phyloP scores from a whole-genome alignment of 2,888 invertebrate genomes.

The Amorpha juglandis region DNA sequence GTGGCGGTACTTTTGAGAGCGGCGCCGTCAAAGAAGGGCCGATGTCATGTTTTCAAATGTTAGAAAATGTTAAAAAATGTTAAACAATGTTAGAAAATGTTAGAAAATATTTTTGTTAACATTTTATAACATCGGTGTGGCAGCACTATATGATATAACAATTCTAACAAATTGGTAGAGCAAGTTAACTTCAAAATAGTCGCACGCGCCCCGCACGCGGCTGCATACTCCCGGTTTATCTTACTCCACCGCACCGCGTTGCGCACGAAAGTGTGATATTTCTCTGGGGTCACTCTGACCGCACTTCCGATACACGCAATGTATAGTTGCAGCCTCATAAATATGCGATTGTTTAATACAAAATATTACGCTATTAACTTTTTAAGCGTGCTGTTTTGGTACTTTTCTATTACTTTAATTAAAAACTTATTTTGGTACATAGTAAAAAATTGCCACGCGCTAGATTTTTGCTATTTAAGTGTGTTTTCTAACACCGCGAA shows the following conservation, averaged over 20 bases:
- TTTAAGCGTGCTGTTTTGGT: not conserved
- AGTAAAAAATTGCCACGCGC: not conserved
- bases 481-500: not conserved
- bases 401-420: no score
- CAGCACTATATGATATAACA: not conserved
- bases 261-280: conserved; percentile 45
- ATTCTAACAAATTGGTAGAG: conserved; percentile 19
- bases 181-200: conserved; percentile 47
- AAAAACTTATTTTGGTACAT: no score
- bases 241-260: conserved; percentile 44
- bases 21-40: no score
- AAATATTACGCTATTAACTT: not conserved
- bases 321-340: not conserved
- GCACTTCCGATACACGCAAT: conserved; percentile 7
- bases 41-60: no score
- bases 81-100: not conserved
- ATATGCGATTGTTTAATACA: not conserved
- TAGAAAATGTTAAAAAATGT: no score
- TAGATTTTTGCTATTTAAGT: no score
- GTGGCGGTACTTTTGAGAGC: no score
- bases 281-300: conserved; percentile 9
- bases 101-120: no score
- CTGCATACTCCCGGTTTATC: conserved; percentile 61
- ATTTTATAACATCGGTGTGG: no score
- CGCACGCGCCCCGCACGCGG: conserved; percentile 73